phyloP scores from a whole-genome alignment of 2,888 invertebrate species.

The Pterostichus niger region DNA sequence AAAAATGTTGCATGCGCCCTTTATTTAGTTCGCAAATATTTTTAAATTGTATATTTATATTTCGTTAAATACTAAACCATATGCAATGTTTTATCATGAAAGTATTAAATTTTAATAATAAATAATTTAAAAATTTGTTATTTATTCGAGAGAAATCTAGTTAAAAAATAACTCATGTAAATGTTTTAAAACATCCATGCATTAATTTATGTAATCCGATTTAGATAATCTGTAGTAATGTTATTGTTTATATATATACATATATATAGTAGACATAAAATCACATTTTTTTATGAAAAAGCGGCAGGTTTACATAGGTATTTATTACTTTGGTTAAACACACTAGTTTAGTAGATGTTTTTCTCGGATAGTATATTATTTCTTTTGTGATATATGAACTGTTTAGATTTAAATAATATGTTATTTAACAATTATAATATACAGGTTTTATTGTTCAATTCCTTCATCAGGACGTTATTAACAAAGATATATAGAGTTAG shows the following conservation, averaged over 20 bases:
- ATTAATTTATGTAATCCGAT: conserved; percentile 24
- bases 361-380: no score
- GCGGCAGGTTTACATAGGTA: not conserved
- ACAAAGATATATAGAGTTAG: no score
- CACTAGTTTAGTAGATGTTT: no score
- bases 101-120: not conserved
- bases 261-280: conserved; percentile 3
- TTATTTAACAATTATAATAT: no score
- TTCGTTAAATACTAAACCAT: not conserved
- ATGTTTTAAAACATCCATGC: conserved; percentile 6
- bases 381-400: no score
- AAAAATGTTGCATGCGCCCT: no score
- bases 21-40: no score
- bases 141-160: conserved; percentile 16
- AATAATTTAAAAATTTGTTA: not conserved
- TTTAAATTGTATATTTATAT: not conserved
- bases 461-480: no score
- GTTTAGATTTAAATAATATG: no score
- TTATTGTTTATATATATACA: conserved; percentile 22
- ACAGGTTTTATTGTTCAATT: no score
- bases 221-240: conserved; percentile 2
- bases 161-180: conserved; percentile 1
- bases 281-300: not conserved
- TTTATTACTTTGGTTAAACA: no score
- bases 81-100: not conserved